Evolutionary conservation across 2,888 invertebrate species (phyloP), one percentile per base, ranked within the genome.

Genomic region (Eupithecia subumbrata): DNA sequence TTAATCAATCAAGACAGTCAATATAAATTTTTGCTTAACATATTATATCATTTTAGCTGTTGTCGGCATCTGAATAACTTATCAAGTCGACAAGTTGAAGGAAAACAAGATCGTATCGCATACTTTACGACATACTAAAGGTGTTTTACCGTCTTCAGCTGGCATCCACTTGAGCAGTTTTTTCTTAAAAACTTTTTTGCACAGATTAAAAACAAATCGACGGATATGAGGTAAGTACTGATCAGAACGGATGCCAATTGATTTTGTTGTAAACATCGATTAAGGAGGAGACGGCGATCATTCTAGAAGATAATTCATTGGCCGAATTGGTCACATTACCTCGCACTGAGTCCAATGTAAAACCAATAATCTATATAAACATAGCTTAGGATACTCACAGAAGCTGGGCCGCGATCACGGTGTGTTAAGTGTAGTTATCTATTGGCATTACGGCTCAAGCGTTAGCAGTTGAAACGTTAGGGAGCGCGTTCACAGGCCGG

Each of bases 91-190:
- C 43, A 40, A 69, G 63, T 69, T 69, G 76, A 76, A 76, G 76
- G 76, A 22, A 64, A 76, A 64, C 76, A 16, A 74, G 73, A 76
- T 73, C 7, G 25, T 69, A 25, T 71, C 52, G 76, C 48, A 71
- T 73, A 73, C 25, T 66, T 71, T 40, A 72, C 56, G 63, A 16
- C 63, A 74, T 69, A 66, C 37, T 30, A 30, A n/a, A 25, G 22
- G 30, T 48, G 34, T 16, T 71, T 25, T 76, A 30, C 14, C 45
- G 48, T 74, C 16, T 69, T 48, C 68, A 52, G 73, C 52, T 68
- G 60, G 25, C 37, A 60, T 70, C 70, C 56, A 70, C 70, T 2
- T 40, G 18, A 70, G 70, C 43, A 40, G n/a, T n/a, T 52, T 52
- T n/a, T 2, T 11, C 14, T 30, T 3, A 12, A 63, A 63, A 30